A percentile compares a stretch with the other conserved stretches of the same genome.
These are phyloP conservation scores for Eueremaeus valkanovi DNA, from an alignment of 2,888 invertebrate genomes.

Conservation along the genomic window DNA sequence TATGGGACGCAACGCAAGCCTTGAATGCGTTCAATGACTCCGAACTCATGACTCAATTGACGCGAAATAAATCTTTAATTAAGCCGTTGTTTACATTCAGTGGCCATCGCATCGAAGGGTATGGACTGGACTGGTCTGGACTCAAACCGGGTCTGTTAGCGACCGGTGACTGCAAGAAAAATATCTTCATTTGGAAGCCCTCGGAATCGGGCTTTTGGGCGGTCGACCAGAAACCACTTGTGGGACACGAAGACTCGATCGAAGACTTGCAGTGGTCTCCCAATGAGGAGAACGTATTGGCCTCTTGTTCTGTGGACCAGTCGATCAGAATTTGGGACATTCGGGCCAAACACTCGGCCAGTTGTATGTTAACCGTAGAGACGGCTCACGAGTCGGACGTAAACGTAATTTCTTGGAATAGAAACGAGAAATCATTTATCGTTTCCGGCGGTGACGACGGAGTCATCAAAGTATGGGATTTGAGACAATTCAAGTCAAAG, in stretches of 20 bases:
- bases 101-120: slow-evolving; percentile 92
- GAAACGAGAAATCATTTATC: slow-evolving; percentile 76
- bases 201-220: slow-evolving; percentile 74
- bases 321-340: slow-evolving; percentile 91
- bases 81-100: slow-evolving; percentile 76
- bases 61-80: slow-evolving; percentile 44
- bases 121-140: slow-evolving; percentile 87
- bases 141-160: slow-evolving; percentile 74
- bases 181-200: slow-evolving; percentile 91
- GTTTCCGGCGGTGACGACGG: slow-evolving; percentile 96
- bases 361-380: slow-evolving; percentile 81
- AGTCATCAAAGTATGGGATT: slow-evolving; percentile 88
- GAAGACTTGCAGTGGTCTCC: slow-evolving; percentile 99
- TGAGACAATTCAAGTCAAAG: slow-evolving; percentile 68
- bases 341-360: slow-evolving; percentile 75
- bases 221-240: slow-evolving; percentile 81
- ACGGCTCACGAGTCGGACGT: slow-evolving; percentile 87
- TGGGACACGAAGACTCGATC: slow-evolving; percentile 84
- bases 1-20: slow-evolving; percentile 83
- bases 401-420: slow-evolving; percentile 97
- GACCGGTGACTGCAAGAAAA: slow-evolving; percentile 86
- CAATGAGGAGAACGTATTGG: slow-evolving; percentile 71
- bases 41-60: slow-evolving; percentile 51
- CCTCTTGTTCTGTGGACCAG: slow-evolving; percentile 57
- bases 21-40: slow-evolving; percentile 74